Conservation (phyloP, 1,140 invertebrate species). For the Pygmarrhopalites habei region DNA sequence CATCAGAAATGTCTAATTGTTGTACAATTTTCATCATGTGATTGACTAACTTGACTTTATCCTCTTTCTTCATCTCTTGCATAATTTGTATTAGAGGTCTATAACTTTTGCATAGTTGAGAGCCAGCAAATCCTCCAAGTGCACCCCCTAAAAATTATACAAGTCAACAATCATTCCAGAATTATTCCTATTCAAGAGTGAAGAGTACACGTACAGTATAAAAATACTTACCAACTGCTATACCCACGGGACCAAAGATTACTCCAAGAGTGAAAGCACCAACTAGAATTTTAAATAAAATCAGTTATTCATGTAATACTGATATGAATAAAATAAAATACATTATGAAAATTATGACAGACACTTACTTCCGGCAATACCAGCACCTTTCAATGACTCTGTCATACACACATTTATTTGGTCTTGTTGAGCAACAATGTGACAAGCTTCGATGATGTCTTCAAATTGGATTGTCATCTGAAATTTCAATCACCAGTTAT, state of each 20-base stretch:
- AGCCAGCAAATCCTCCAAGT: slow-evolving; percentile 18
- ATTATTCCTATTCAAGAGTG: no score
- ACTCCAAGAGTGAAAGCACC: slow-evolving; percentile 22
- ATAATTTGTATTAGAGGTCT: slow-evolving; percentile 22
- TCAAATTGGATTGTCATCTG: background rate
- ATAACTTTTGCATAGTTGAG: slow-evolving; percentile 14
- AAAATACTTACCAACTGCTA: slow-evolving; percentile 27
- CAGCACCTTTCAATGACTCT: slow-evolving; percentile 28
- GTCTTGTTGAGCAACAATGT: slow-evolving; percentile 17
- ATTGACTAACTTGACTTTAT: slow-evolving; percentile 14
- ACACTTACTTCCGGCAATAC: slow-evolving; percentile 25
- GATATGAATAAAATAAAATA: no score
- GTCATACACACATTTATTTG: slow-evolving; percentile 23
- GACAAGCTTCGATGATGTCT: slow-evolving; percentile 27
- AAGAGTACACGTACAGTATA: no score
- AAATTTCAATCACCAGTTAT: no score
- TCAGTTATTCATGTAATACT: no score
- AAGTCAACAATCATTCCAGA: background rate
- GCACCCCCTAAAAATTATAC: slow-evolving; percentile 21
- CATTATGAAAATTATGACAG: no score
- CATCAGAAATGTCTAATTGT: slow-evolving; percentile 28
- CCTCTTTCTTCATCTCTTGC: slow-evolving; percentile 3
- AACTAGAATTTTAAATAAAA: no score
- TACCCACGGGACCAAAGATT: slow-evolving; percentile 27
- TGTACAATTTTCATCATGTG: slow-evolving; percentile 23